phyloP scores from a whole-genome alignment of 2,797 vertebrate genomes.

The Pseudocheirus occidentalis region DNA sequence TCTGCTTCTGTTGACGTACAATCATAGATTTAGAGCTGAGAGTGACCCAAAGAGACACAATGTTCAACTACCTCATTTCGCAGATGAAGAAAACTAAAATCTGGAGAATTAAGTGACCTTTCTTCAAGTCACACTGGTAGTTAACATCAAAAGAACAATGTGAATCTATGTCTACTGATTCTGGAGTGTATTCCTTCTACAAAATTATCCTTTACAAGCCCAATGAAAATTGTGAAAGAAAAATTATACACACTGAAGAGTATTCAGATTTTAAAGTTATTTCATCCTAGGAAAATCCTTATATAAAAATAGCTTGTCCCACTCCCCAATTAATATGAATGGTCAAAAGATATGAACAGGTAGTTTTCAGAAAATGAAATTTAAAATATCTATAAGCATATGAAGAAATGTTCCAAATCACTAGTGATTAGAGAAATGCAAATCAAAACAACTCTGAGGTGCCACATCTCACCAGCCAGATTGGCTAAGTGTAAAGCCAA shows the following conservation, averaged over 20 bases:
- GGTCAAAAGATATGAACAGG: too few species aligned
- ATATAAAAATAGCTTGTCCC: neutral
- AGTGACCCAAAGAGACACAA: neutral
- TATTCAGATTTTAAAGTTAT: neutral
- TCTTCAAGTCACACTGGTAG: neutral
- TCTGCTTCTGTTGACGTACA: neutral
- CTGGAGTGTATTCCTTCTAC: neutral
- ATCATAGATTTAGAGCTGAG: neutral
- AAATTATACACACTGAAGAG: neutral
- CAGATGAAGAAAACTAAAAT: neutral
- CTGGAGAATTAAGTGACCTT: neutral
- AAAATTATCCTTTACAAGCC: neutral
- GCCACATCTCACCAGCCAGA: too few species aligned
- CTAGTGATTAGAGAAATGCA: too few species aligned
- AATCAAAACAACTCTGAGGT: too few species aligned
- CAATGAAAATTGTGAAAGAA: neutral
- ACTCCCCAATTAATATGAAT: too few species aligned
- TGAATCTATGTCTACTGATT: neutral
- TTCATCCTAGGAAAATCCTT: neutral
- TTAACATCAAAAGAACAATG: neutral
- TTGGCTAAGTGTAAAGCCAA: too few species aligned
- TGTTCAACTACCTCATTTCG: neutral
- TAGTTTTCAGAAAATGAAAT: too few species aligned
- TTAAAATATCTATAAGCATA: too few species aligned
- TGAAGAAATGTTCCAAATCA: too few species aligned